Base-by-base conservation (phyloP, 2,797 vertebrate genomes). In the Amblyopsis hoosieri region DNA sequence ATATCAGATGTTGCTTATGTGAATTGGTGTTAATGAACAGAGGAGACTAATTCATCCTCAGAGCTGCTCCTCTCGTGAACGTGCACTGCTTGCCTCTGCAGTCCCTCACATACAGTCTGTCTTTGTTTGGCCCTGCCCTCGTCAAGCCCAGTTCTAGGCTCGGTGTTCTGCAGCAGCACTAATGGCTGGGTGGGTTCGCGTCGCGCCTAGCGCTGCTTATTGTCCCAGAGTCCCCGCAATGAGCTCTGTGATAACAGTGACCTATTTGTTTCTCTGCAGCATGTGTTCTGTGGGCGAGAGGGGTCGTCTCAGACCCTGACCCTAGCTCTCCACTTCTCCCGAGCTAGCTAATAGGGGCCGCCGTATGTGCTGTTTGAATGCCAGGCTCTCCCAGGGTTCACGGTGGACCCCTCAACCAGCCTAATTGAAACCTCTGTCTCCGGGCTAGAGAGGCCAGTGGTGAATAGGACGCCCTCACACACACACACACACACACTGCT, bases 321-420 rank as follows among this genome's bases (percentile, higher is more conserved):
- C 57, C 62, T 60, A 31, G 57, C 66, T 64, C 45, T 66, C 68
- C 52, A 48, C 23, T 60, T 83, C 63, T 48, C 45, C 47, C 33
- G 14, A 47, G 65, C 19, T 47, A 61, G 29, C 54, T 80, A 79
- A 81, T 78, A 69, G 78, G 56, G 66, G 60, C 33, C 29, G 51
- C 50, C 64, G 62, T 71, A 60, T 71, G 66, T 62, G 47, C 48
- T 33, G 72, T 75, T 77, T 66, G 79, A 86, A 87, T 84, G 75
- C 54, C 74, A 85, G 54, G 53, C 54, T 67, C 52, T 60, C 60
- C 31, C 33, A 37, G 37, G 53, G 56, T 56, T 57, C 60, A 69
- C 9, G 0, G 12, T 2, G 3, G 59, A 60, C 31, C 50, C 48
- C 50, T 29, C 54, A 45, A 7, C 1, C 0, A 19, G 55, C 62